A percentile compares a stretch with the other conserved stretches of the same genome.
These are phyloP conservation scores for Dasysyrphus tricinctus DNA, from an alignment of 2,888 invertebrate species.

Conservation along the genomic window DNA sequence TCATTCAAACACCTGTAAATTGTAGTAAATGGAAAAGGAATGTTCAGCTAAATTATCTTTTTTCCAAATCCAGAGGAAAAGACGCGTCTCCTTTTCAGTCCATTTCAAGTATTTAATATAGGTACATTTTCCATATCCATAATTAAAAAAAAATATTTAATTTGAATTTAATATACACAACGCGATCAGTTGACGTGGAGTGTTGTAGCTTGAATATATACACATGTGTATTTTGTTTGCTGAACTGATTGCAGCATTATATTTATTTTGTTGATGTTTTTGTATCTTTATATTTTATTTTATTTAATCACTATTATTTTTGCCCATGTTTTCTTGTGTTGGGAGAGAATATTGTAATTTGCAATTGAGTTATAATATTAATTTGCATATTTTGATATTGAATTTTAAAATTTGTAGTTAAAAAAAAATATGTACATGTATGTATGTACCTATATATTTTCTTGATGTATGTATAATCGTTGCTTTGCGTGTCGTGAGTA, in stretches of 20 bases:
- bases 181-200: background rate
- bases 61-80: no score
- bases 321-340: slow-evolving; percentile 26
- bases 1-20: no score
- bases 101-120: no score
- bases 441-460: background rate
- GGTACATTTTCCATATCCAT: no score
- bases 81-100: no score
- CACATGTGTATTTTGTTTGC: background rate
- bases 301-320: slow-evolving; percentile 19
- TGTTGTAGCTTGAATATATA: background rate
- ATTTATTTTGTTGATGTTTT: slow-evolving; percentile 29
- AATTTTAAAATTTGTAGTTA: background rate
- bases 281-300: background rate
- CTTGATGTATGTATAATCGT: background rate
- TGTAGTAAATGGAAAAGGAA: no score
- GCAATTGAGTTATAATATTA: background rate
- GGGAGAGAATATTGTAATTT: slow-evolving; percentile 42
- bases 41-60: no score
- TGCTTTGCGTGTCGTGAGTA: background rate
- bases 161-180: no score
- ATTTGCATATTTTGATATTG: slow-evolving; percentile 12
- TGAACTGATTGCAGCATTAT: slow-evolving; percentile 45
- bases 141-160: no score
- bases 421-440: no score